Base-by-base conservation (phyloP, 2,797 vertebrate species). In the Urophycis tenuis region DNA sequence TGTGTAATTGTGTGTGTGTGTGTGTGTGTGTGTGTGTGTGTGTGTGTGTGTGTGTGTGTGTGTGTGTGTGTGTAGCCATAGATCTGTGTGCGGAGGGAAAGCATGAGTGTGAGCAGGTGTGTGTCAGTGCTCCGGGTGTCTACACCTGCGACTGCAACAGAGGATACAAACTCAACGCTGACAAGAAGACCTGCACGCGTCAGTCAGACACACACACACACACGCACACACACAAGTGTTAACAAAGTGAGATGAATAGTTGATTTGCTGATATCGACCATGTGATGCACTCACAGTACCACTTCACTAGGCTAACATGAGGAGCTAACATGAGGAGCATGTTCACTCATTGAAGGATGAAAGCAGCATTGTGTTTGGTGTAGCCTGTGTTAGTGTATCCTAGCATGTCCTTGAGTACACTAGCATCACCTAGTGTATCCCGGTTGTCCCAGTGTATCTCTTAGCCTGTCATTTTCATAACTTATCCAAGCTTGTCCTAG, bases 21-120 rank as follows among this genome's bases (percentile, higher is more conserved):
- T 67, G 67, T 69, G 1, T 69, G 29, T 69, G 29, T 69, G n/a
- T 67, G 60, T 72, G 17, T 29, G 88, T 84, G 31, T 75, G 36
- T 60, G 39, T 71, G 72, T 73, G 22, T 75, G 8, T 82, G 34
- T 74, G 69, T 78, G 32, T 81, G 35, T 83, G 72, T 81, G 69
- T 83, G 73, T 86, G 74, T 86, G 74, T 78, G 53, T 1, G 0
- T 78, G 0, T 81, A 98, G 96, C 90, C 88, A 89, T 95, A 0
- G 92, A 97, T 86, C 91, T 93, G 36, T 97, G 96, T 5, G 88
- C 91, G 0, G 90, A 93, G 0, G 94, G 93, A 35, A 94, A 93
- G 11, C 95, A 96, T 0, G 93, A 93, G 87, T 98, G 96, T 32
- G 92, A 96, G 71, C 96, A 98, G 35, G 90, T 94, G 73, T 97